Evolutionary conservation across 2,888 invertebrate genomes (phyloP).

Genomic region (Labia minor): DNA sequence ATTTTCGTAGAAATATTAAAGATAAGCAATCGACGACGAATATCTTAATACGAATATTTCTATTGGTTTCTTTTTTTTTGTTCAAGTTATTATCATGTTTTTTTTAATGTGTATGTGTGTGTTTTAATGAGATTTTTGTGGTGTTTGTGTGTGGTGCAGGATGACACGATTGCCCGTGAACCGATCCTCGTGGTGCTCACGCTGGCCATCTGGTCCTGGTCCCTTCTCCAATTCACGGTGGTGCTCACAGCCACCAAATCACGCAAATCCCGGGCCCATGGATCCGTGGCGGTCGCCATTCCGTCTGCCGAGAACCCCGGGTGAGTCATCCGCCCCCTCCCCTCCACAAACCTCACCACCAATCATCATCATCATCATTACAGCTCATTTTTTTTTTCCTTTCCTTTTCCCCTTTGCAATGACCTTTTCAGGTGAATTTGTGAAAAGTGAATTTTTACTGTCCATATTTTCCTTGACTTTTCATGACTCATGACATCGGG

Average conservation of each 20-base stretch:
- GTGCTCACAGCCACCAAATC: constrained; percentile 83
- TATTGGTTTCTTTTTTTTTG: too few relatives aligned
- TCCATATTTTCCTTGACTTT: too few relatives aligned
- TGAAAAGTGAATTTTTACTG: too few relatives aligned
- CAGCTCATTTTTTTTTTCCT: neutral
- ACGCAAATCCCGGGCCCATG: constrained; percentile 44
- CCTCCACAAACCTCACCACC: constrained; percentile 15
- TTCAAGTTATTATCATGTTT: too few relatives aligned
- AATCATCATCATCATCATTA: neutral
- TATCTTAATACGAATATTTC: too few relatives aligned
- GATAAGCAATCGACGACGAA: too few relatives aligned
- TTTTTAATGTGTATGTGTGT: too few relatives aligned
- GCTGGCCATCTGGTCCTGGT: constrained; percentile 85
- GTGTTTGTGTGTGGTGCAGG: too few relatives aligned
- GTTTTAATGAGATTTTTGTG: too few relatives aligned
- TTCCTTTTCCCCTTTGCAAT: too few relatives aligned
- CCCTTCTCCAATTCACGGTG: constrained; percentile 85
- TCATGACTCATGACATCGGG: too few relatives aligned
- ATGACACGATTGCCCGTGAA: constrained; percentile 68
- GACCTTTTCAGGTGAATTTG: neutral
- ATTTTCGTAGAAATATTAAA: too few relatives aligned
- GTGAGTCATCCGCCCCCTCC: constrained; percentile 21
- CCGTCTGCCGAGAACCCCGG: neutral
- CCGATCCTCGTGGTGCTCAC: constrained; percentile 72
- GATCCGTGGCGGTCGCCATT: constrained; percentile 14